phyloP scores from a whole-genome alignment of 92 coral and sea anemone species.

The Diadumene lineata region DNA sequence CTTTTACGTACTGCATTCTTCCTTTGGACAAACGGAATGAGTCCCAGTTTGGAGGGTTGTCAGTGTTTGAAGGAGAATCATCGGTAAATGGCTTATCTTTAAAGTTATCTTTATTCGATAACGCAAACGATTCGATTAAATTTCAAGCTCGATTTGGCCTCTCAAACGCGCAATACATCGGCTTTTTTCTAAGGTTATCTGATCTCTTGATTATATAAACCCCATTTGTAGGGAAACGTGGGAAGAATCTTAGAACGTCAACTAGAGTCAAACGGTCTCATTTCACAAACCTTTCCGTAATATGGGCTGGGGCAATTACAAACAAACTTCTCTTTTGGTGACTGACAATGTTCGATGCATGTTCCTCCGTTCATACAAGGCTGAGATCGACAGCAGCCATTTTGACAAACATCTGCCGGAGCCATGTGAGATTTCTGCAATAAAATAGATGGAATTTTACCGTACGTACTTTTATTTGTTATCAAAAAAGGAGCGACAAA shows the following conservation, averaged over 20 bases:
- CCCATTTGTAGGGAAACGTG: neutral
- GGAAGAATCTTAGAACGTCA: neutral
- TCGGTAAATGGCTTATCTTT: neutral
- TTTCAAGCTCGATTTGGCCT: slow-evolving; percentile 17
- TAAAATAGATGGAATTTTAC: too few species aligned
- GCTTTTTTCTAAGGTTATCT: neutral
- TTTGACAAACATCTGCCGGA: slow-evolving; percentile 16
- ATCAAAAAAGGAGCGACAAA: too few species aligned
- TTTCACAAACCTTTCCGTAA: neutral
- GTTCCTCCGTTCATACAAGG: slow-evolving; percentile 48
- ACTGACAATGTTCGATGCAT: slow-evolving; percentile 17
- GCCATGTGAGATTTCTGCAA: slow-evolving; percentile 8
- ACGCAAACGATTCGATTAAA: slow-evolving; percentile 35
- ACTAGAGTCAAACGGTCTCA: neutral
- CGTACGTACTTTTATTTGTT: too few species aligned
- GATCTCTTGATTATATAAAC: slow-evolving; percentile 5
- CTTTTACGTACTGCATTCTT: slow-evolving; percentile 6
- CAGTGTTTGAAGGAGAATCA: neutral
- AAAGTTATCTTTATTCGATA: neutral
- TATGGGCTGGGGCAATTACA: slow-evolving; percentile 7
- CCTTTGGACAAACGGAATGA: slow-evolving; percentile 4
- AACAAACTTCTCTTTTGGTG: slow-evolving; percentile 10
- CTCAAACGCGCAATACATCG: slow-evolving; percentile 27
- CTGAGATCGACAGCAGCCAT: slow-evolving; percentile 27
- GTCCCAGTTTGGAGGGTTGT: slow-evolving; percentile 10